Conservation (phyloP, 2,888 invertebrate genomes). For the Candidula unifasciata region DNA sequence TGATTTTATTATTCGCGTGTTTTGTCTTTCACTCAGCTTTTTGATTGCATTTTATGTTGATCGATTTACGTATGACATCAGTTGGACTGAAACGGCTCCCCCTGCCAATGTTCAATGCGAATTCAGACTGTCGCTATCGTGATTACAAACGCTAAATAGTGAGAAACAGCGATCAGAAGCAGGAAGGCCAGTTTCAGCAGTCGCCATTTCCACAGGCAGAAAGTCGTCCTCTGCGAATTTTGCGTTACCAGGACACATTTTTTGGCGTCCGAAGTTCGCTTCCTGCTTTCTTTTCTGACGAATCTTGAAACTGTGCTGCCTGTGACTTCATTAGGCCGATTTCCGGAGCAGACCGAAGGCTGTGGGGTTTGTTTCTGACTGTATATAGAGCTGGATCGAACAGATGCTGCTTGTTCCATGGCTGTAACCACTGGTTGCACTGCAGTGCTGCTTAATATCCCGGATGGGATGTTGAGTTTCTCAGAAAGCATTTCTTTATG, state of each 20-base stretch:
- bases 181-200: neutral
- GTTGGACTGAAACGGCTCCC: too few relatives aligned
- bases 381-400: neutral
- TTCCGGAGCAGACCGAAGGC: neutral
- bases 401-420: too few relatives aligned
- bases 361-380: neutral
- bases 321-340: neutral
- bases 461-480: too few relatives aligned
- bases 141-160: neutral
- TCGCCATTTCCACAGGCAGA: slow-evolving; percentile 3
- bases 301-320: neutral
- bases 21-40: too few relatives aligned
- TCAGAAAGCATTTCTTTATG: too few relatives aligned
- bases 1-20: too few relatives aligned
- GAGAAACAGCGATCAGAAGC: neutral
- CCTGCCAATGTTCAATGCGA: too few relatives aligned
- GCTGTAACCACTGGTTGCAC: too few relatives aligned
- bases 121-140: neutral
- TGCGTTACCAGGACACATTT: neutral
- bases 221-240: neutral
- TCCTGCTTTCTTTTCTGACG: neutral
- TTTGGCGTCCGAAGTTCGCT: neutral
- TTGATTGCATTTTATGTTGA: too few relatives aligned
- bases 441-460: too few relatives aligned
- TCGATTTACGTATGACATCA: too few relatives aligned